phyloP scores from a whole-genome alignment of 2,797 vertebrate genomes.

The Limosa lapponica region DNA sequence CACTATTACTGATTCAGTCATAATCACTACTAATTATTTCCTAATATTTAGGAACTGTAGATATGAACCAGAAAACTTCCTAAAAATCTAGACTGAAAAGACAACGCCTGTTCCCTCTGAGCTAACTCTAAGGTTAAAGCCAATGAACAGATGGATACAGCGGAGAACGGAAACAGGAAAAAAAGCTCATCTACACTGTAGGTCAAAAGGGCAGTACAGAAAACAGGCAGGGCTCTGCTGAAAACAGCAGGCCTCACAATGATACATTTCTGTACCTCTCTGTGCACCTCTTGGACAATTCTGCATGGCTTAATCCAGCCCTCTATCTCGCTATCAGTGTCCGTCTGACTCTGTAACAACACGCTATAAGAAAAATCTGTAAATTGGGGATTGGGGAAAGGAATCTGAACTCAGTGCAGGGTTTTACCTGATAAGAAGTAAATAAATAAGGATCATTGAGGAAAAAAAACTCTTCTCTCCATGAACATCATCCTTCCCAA shows the following conservation, averaged over 20 bases:
- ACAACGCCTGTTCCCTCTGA: background rate
- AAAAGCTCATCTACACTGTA: background rate
- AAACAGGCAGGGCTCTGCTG: background rate
- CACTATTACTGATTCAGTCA: background rate
- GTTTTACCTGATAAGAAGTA: background rate
- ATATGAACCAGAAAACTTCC: background rate
- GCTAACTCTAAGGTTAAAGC: background rate
- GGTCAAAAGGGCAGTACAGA: background rate
- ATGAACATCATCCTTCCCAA: background rate
- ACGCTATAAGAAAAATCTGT: background rate
- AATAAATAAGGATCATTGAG: background rate
- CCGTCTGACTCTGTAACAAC: background rate
- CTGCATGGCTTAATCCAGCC: background rate
- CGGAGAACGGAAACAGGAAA: background rate
- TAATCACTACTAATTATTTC: background rate
- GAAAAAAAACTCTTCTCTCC: background rate
- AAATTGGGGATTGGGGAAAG: background rate
- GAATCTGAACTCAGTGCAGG: background rate
- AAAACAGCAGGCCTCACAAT: background rate
- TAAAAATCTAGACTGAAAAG: background rate
- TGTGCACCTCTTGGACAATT: background rate
- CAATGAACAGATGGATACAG: background rate
- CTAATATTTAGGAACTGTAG: background rate
- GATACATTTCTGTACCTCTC: background rate
- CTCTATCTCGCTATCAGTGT: background rate